Evolutionary conservation across 2,113 vertebrate genomes (phyloP), one percentile per base, ranked within the genome.

Genomic region (Planiliza haematocheilus): DNA sequence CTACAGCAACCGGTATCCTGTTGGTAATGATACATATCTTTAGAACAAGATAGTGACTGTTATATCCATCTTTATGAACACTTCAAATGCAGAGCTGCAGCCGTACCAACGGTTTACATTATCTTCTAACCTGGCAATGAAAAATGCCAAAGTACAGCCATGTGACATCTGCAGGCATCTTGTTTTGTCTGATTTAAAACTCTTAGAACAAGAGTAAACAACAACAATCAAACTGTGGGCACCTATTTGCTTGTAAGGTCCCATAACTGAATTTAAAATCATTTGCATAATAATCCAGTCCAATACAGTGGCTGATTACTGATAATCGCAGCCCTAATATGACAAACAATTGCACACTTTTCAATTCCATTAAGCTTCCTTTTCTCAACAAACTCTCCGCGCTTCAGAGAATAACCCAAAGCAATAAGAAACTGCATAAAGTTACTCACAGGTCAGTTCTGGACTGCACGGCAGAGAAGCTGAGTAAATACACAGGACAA

Each of bases 371-470:
- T 30, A 30, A 5, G 24, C 24, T 30, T 30, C 5, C 2, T 30
- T 30, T 30, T 3, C 2, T 3, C 24, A 30, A 30, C 24, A n/a
- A n/a, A n/a, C n/a, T n/a, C n/a, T n/a, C n/a, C n/a, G n/a, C n/a
- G n/a, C n/a, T n/a, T n/a, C 24, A 30, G 24, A 30, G 5, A 30
- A 30, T 30, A n/a, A n/a, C n/a, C n/a, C 24, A 2, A 30, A 30
- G 24, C 5, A 30, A 30, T 30, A 30, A 30, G 24, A 1, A 64
- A 37, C 3, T 13, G 41, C 42, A 12, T 30, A 30, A 30, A 30
- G 24, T 30, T 34, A 57, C 83, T 90, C 42, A 88, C 87, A 67
- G 55, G 45, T 68, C 51, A 30, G 50, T 46, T 60, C 64, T 48
- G 55, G 36, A 70, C 41, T 46, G 13, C 24, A 30, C 8, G 34